These are phyloP conservation scores for Phoeniculus purpureus DNA, from an alignment of 2,797 vertebrate genomes.

Conservation along the genomic window DNA sequence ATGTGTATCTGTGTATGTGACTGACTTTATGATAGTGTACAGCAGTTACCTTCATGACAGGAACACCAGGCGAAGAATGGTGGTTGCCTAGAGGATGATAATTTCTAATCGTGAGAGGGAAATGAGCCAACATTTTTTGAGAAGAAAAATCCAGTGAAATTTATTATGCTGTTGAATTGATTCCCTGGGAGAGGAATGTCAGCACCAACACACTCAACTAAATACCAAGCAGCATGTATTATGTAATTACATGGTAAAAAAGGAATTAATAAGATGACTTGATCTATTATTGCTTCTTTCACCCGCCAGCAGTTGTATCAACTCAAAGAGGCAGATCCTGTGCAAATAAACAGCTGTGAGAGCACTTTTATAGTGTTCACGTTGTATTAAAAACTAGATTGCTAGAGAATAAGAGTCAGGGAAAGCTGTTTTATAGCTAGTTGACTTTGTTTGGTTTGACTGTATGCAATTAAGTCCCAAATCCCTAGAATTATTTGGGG, in stretches of 20 bases:
- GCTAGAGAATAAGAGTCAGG: background rate
- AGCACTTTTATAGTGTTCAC: background rate
- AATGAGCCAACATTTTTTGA: background rate
- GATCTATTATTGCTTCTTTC: background rate
- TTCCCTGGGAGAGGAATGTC: background rate
- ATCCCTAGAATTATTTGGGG: background rate
- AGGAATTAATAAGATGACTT: background rate
- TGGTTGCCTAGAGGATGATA: background rate
- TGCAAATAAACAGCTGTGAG: conserved; percentile 19
- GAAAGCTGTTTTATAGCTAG: background rate
- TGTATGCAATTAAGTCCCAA: background rate
- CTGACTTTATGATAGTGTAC: background rate
- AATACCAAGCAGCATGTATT: conserved; percentile 12
- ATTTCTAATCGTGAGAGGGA: conserved; percentile 7
- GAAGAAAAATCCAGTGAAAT: conserved; percentile 14
- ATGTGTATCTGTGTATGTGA: background rate
- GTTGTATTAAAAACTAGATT: background rate
- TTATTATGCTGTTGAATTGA: background rate
- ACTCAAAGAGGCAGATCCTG: background rate
- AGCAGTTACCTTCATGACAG: background rate
- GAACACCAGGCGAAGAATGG: background rate
- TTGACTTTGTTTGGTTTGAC: background rate
- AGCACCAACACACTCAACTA: conserved; percentile 6
- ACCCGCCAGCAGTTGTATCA: background rate
- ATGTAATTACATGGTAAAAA: background rate